phyloP scores from a whole-genome alignment of 2,888 invertebrate genomes.

The Diplolepis rosae region DNA sequence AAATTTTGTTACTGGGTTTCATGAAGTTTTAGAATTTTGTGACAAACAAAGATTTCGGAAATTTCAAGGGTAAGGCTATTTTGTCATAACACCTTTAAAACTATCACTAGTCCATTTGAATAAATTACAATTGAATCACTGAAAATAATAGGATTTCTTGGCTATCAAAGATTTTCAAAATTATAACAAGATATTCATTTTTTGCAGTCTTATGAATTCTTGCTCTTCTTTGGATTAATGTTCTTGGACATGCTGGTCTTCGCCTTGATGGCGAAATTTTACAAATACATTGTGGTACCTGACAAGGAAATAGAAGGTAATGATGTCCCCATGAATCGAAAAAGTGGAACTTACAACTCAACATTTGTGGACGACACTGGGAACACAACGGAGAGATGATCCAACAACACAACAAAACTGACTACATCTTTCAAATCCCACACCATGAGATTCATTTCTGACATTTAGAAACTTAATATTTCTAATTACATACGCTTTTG shows the following conservation, averaged over 20 bases:
- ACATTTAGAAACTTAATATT: slow-evolving; percentile 7
- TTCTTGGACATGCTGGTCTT: slow-evolving; percentile 88
- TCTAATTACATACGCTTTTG: slow-evolving; percentile 11
- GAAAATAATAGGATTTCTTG: no score
- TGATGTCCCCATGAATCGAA: slow-evolving; percentile 22
- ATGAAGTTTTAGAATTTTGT: no score
- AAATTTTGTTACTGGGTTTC: no score
- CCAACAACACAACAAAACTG: background rate
- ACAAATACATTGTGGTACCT: slow-evolving; percentile 79
- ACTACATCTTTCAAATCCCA: background rate
- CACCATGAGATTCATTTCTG: background rate
- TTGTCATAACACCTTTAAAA: no score
- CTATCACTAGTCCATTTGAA: no score
- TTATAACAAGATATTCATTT: no score
- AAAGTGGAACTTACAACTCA: background rate
- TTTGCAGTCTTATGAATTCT: slow-evolving; percentile 89
- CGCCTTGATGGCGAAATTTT: slow-evolving; percentile 85
- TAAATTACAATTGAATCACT: no score
- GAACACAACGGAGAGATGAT: slow-evolving; percentile 13
- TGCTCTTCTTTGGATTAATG: slow-evolving; percentile 92
- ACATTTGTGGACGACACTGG: slow-evolving; percentile 5
- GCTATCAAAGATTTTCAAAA: no score
- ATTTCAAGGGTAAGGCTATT: no score
- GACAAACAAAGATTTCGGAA: no score
- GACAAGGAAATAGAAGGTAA: slow-evolving; percentile 43